phyloP scores from a whole-genome alignment of 37 sponge, comb jelly and placozoan genomes.

The Geodia barretti region DNA sequence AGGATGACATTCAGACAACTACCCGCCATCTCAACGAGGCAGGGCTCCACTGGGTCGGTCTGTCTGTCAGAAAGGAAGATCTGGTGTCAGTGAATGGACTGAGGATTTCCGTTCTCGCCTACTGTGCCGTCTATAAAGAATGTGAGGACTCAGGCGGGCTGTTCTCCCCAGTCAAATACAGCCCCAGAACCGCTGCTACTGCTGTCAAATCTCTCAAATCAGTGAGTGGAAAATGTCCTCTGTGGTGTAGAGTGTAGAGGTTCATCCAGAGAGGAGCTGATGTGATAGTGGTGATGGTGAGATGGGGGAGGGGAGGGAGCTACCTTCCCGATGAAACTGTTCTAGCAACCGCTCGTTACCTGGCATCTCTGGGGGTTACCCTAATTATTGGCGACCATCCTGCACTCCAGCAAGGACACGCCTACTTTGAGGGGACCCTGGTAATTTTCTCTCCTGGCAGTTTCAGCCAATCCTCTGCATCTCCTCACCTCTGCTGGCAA shows the following conservation, averaged over 20 bases:
- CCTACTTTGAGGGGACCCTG: constrained; percentile 73
- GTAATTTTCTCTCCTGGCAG: constrained; percentile 64
- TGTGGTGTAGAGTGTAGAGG: neutral
- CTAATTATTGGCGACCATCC: constrained; percentile 68
- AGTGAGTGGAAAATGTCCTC: constrained; percentile 7
- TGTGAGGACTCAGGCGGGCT: constrained; percentile 36
- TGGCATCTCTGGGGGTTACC: constrained; percentile 40
- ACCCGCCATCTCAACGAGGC: constrained; percentile 23
- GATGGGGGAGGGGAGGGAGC: constrained; percentile 65
- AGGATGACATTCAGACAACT: neutral
- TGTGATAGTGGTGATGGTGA: constrained; percentile 62
- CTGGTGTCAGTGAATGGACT: constrained; percentile 30
- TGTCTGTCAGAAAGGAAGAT: constrained; percentile 32
- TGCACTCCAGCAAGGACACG: constrained; percentile 54
- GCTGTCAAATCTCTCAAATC: constrained; percentile 41
- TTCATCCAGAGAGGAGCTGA: constrained; percentile 53
- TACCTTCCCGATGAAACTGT: constrained; percentile 59
- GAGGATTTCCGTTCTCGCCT: constrained; percentile 55
- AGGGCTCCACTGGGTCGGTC: constrained; percentile 66
- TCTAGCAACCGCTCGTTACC: constrained; percentile 49
- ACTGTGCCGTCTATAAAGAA: constrained; percentile 47
- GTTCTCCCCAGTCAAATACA: constrained; percentile 57
- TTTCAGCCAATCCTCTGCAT: constrained; percentile 13
- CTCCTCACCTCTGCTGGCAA: constrained; percentile 53
- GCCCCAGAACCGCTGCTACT: constrained; percentile 19